Base-by-base conservation (phyloP, 2,888 invertebrate genomes). In the Pantelozetes paolii region DNA sequence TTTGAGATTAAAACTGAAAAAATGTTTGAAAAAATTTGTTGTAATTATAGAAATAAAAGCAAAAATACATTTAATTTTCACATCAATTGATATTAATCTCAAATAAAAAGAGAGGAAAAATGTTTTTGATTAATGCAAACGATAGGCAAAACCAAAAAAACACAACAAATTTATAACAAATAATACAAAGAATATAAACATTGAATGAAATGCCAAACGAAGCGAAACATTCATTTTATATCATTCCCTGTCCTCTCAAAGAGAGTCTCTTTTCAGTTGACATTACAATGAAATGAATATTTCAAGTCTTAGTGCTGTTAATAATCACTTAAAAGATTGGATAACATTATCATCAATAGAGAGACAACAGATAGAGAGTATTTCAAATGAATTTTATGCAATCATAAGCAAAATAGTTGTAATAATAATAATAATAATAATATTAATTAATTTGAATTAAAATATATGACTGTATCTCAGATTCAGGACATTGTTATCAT, bases 261-360 rank as follows among this genome's bases (percentile, higher is more conserved):
- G 32, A 36, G 62, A 32, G 13, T 20, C 42, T 40, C 40, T 67
- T 42, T 42, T 40, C 42, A 32, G 26, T 62, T 32, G 62, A 42
- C 42, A 40, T 26, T 40, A 67, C 67, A 67, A 67, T 67, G 42
- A 67, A 42, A 67, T 23, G n/a, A 11, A 40, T 42, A 40, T 67
- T 42, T 42, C 26, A 67, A 67, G 67, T 40, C 23, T 67, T 32
- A 32, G 13, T 67, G 9, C 42, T 42, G 42, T 67, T 40, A 28
- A 67, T 67, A 67, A 67, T 67, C 36, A 67, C 23, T 42, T 67
- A 40, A 67, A 13, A 67, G 36, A 26, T 67, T 62, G 62, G 26
- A 30, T 32, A n/a, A 62, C 62, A 62, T 32, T 62, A 32, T 62
- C 62, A 62, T n/a, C 62, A 62, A 62, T 62, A n/a, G 30, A 15